A percentile compares a stretch with the other conserved stretches of the same genome.
phyloP scores from a whole-genome alignment of 2,797 vertebrate species.

The Denticeps clupeoides region DNA sequence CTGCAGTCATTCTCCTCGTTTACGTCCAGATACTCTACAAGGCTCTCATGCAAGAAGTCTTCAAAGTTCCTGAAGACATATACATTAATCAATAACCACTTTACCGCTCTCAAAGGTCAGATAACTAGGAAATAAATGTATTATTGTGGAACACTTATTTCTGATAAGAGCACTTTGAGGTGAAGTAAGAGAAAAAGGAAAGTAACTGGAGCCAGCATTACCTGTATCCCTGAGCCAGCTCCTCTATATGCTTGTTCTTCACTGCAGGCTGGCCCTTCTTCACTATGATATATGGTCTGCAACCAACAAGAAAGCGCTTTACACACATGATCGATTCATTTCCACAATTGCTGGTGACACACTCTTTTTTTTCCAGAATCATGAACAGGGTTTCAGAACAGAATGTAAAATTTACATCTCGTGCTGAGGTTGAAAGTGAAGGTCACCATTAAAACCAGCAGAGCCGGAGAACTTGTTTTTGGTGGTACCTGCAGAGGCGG shows the following conservation, averaged over 20 bases:
- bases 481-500: slow-evolving; percentile 88
- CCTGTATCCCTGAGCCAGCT: slow-evolving; percentile 96
- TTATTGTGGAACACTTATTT: too few species aligned
- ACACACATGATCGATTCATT: too few species aligned
- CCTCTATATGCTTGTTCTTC: slow-evolving; percentile 91
- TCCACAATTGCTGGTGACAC: too few species aligned
- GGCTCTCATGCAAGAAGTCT: slow-evolving; percentile 92
- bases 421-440: too few species aligned
- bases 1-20: slow-evolving; percentile 98
- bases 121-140: too few species aligned
- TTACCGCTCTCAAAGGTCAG: too few species aligned
- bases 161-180: background rate
- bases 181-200: background rate
- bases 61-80: slow-evolving; percentile 93
- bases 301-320: slow-evolving; percentile 10
- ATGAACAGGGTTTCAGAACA: too few species aligned
- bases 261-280: slow-evolving; percentile 89
- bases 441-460: too few species aligned
- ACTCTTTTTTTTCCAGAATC: too few species aligned
- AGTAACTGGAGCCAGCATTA: slow-evolving; percentile 32
- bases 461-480: too few species aligned
- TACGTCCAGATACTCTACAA: slow-evolving; percentile 96
- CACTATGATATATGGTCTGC: slow-evolving; percentile 94
- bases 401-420: too few species aligned
- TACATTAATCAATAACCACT: too few species aligned